Conservation (phyloP, 2,113 vertebrate genomes). For the Kryptolebias marmoratus region DNA sequence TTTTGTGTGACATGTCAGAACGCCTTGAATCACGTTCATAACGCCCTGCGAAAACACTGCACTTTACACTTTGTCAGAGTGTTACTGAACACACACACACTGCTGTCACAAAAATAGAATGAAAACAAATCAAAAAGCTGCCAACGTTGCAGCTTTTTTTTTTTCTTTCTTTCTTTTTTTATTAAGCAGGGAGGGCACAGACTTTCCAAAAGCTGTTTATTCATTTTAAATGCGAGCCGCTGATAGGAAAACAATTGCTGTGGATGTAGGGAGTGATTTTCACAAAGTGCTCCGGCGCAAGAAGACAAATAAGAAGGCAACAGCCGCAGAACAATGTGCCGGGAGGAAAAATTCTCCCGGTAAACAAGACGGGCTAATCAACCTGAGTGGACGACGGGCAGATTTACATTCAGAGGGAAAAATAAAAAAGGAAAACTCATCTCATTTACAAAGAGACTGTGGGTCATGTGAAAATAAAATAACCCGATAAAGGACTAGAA, state of each 20-base stretch:
- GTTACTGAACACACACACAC: conserved; percentile 10
- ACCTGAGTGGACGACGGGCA: conserved; percentile 37
- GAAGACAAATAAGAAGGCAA: conserved; percentile 49
- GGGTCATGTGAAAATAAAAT: conserved; percentile 1
- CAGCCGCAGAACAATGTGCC: conserved; percentile 41
- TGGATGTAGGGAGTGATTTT: conserved; percentile 45
- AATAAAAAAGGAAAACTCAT: conserved; percentile 5
- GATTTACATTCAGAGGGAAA: conserved; percentile 17
- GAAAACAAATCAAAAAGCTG: conserved; percentile 10
- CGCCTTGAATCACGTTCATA: not conserved
- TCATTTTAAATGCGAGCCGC: conserved; percentile 61
- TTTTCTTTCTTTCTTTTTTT: not conserved
- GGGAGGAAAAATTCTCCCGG: conserved; percentile 27
- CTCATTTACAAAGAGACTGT: conserved; percentile 10
- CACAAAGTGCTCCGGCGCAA: conserved; percentile 32
- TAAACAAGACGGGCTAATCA: conserved; percentile 42
- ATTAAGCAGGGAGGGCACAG: conserved; percentile 17
- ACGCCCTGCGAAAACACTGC: not conserved
- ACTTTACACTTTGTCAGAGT: conserved; percentile 7
- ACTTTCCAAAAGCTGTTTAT: conserved; percentile 54
- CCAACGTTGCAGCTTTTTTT: conserved; percentile 32
- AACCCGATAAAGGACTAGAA: conserved; percentile 2
- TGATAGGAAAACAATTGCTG: conserved; percentile 64
- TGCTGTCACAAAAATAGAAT: conserved; percentile 12
- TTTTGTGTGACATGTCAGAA: conserved; percentile 9